Evolutionary conservation across 2,888 invertebrate genomes (phyloP), one percentile per base, ranked within the genome.

Genomic region (Anagyrus pseudococci): DNA sequence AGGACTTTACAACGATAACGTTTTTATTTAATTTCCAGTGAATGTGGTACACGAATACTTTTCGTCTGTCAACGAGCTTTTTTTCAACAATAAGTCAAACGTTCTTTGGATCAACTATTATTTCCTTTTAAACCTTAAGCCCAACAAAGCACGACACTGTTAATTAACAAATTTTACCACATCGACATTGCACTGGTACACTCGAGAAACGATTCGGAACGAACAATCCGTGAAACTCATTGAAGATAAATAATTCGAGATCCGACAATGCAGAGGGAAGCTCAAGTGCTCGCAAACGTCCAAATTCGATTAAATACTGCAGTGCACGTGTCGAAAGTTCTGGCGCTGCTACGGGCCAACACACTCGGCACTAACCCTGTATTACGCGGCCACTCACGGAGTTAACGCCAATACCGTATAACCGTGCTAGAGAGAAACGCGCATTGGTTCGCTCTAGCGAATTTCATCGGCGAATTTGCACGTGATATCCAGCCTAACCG

Each of bases 241-340:
- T n/a, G 10, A 15, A 19, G n/a, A 20, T 29, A 43, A 29, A 41
- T 26, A 49, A 49, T 22, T 22, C 20, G 19, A 56, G 25, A n/a
- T 37, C 6, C 29, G 6, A 29, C 29, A 7, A 37, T 4, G 33
- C 8, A 10, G 13, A 13, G 8, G 17, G 29, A 26, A 10, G 17
- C 49, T 33, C 20, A 8, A 17, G 33, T 10, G 6, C 13, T 15
- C 19, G n/a, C 3, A 25, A 25, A 33, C 29, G 29, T 8, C 23
- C 26, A 47, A 26, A 59, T 59, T 53, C 26, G 40, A 59, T 59
- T 53, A 53, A 56, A 53, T 33, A 33, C 17, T 23, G 23, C 33
- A 44, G 4, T 43, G 22, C 50, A 17, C 7, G 25, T 7, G 46
- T 25, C 23, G 40, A 48, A 56, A 56, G 47, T 56, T 56, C 47